Percentiles rank a stretch among this genome's conserved stretches.
Conservation (phyloP, 2,888 invertebrate genomes). For the Scaptomyza reducta region DNA sequence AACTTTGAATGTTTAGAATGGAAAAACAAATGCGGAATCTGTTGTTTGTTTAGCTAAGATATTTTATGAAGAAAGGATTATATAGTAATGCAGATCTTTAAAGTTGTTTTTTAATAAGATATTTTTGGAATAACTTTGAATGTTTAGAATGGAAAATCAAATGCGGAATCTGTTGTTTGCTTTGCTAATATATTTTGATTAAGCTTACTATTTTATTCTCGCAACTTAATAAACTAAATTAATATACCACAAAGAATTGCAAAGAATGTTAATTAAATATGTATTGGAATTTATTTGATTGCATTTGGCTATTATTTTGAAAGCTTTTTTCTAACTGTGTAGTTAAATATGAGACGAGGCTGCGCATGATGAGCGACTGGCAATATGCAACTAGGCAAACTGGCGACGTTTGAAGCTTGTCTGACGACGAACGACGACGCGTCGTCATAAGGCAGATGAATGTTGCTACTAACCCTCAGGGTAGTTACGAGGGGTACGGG, state of each 20-base stretch:
- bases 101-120: too few species aligned
- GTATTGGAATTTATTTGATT: conserved; percentile 3
- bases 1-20: too few species aligned
- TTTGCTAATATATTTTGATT: too few species aligned
- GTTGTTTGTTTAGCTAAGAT: too few species aligned
- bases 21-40: too few species aligned
- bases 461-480: conserved; percentile 9
- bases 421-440: conserved; percentile 34
- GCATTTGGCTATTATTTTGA: background rate
- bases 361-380: conserved; percentile 48
- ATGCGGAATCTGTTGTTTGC: too few species aligned
- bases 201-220: too few species aligned
- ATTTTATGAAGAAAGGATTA: too few species aligned
- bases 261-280: background rate
- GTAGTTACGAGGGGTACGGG: background rate
- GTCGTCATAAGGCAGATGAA: conserved; percentile 65
- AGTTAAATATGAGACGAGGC: conserved; percentile 28
- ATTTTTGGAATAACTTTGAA: too few species aligned
- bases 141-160: too few species aligned
- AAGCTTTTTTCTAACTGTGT: conserved; percentile 3
- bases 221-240: background rate
- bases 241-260: background rate
- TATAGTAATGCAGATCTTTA: too few species aligned
- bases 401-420: conserved; percentile 22
- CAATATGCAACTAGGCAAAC: conserved; percentile 21